Evolutionary conservation across 2,113 vertebrate genomes (phyloP).

Genomic region (Hemichromis elongatus): DNA sequence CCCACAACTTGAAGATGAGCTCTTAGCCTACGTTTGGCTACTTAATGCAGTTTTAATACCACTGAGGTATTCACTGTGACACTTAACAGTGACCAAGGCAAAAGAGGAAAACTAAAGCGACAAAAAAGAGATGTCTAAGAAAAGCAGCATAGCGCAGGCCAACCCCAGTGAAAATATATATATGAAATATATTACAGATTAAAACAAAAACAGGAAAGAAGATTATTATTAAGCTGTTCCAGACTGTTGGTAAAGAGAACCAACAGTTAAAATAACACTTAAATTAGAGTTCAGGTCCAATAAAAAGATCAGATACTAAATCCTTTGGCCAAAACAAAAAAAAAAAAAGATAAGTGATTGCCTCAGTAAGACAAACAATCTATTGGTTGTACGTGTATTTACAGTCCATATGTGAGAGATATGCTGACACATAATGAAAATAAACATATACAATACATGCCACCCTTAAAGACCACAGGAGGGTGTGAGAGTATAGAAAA

Average conservation of each 20-base stretch:
- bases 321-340: constrained; percentile 58
- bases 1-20: background rate
- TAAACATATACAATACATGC: constrained; percentile 56
- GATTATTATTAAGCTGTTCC: background rate
- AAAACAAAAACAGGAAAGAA: constrained; percentile 21
- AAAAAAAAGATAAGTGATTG: background rate
- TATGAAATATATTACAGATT: constrained; percentile 58
- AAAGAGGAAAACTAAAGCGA: background rate
- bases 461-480: constrained; percentile 30
- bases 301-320: constrained; percentile 38
- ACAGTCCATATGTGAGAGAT: constrained; percentile 39
- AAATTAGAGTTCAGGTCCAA: constrained; percentile 61
- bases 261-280: constrained; percentile 54
- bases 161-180: constrained; percentile 39
- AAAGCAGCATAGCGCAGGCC: constrained; percentile 37
- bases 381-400: constrained; percentile 35
- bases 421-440: constrained; percentile 26
- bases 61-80: constrained; percentile 23
- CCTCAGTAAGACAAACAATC: constrained; percentile 17
- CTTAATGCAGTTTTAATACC: constrained; percentile 10
- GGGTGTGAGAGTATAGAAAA: constrained; percentile 35
- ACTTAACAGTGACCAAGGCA: constrained; percentile 18
- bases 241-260: constrained; percentile 14
- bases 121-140: constrained; percentile 8
- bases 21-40: constrained; percentile 1